These are phyloP conservation scores for Macroglossus sobrinus DNA, from an alignment of 2,113 vertebrate genomes.

Conservation along the genomic window DNA sequence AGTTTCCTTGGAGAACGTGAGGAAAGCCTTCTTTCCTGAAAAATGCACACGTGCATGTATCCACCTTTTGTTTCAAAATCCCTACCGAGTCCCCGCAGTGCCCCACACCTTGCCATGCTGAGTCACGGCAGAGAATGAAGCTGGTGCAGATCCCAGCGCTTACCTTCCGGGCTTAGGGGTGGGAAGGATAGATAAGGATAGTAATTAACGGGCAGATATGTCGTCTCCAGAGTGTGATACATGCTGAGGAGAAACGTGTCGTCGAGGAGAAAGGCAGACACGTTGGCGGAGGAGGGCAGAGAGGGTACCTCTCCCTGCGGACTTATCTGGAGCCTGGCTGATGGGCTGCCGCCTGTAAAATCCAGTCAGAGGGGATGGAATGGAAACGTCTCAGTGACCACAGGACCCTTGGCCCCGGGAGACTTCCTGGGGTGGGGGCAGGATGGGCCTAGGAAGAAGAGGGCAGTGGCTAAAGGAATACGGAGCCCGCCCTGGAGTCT, in stretches of 20 bases:
- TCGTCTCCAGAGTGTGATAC: neutral
- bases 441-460: neutral
- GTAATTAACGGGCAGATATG: neutral
- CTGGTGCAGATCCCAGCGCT: neutral
- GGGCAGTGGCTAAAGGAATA: neutral
- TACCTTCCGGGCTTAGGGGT: neutral
- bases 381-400: neutral
- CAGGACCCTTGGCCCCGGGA: neutral
- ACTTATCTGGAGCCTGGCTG: neutral
- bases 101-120: no score
- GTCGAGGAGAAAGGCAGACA: neutral
- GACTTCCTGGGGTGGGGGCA: neutral
- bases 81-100: neutral
- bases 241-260: neutral
- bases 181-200: neutral
- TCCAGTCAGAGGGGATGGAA: neutral
- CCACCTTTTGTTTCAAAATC: neutral
- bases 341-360: neutral
- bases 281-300: neutral
- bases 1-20: neutral
- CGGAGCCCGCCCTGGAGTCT: neutral
- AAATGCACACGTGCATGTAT: accelerated
- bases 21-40: neutral
- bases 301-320: accelerated
- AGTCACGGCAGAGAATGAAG: neutral